Base-by-base conservation (phyloP, 2,888 invertebrate genomes). In the Pristionchus exspectatus region DNA sequence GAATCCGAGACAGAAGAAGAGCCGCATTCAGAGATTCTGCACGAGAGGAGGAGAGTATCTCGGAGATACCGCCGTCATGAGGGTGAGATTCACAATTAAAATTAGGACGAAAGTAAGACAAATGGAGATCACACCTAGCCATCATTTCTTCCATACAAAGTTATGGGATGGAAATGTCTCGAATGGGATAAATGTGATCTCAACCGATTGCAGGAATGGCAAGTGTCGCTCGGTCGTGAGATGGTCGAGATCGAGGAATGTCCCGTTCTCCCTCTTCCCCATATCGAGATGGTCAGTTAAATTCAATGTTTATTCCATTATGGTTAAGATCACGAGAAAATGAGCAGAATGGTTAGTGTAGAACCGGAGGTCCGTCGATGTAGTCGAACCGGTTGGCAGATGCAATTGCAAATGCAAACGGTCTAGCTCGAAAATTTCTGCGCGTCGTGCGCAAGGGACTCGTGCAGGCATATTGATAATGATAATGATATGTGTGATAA, bases 231-330 rank as follows among this genome's bases (percentile, higher is more conserved):
- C 27, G 87, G 44, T 18, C 66, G 69, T 9, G n/a, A 87, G 87
- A 87, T 87, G 87, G 44, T 87, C 66, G 50, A 21, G 44, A 87
- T 87, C 69, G 50, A 87, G 24, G 44, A 87, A 12, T 44, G 38
- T 16, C 38, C 69, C 16, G 44, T 87, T 16, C 87, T 87, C 1
- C 87, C 87, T 2, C 33, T 54, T 21, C 87, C 87, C 14, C 69
- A 69, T 24, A 63, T 87, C 50, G 84, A 85, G 38, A 59, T 56
- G 84, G 84, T 85, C 18, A 59, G 59, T 85, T 7, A 44, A 44
- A 44, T 44, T 44, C n/a, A n/a, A n/a, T n/a, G n/a, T n/a, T n/a
- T n/a, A n/a, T n/a, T n/a, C n/a, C n/a, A n/a, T n/a, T n/a, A n/a
- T n/a, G n/a, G n/a, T n/a, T n/a, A n/a, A n/a, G n/a, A n/a, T n/a